These are phyloP conservation scores for Lysandra coridon DNA, from an alignment of 2,888 invertebrate species.

Conservation along the genomic window DNA sequence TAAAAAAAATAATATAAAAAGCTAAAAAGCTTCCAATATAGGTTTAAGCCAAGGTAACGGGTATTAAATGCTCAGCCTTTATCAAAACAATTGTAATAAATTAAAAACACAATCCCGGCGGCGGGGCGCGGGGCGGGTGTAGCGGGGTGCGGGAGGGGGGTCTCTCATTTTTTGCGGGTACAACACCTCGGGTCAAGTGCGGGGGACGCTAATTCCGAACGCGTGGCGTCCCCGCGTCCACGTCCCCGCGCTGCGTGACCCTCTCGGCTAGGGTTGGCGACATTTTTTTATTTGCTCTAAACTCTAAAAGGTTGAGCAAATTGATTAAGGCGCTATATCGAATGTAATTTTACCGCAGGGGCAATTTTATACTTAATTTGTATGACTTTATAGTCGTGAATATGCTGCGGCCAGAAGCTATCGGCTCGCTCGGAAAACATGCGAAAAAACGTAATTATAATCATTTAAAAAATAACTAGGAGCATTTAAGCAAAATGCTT, in stretches of 20 bases:
- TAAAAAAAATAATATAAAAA: too few relatives aligned
- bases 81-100: conserved; percentile 65
- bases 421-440: too few relatives aligned
- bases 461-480: too few relatives aligned
- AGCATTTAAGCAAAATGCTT: too few relatives aligned
- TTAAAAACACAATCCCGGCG: conserved; percentile 68
- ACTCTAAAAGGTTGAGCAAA: too few relatives aligned
- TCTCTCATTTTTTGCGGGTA: conserved; percentile 70
- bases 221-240: conserved; percentile 66
- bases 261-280: neutral
- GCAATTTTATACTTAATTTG: too few relatives aligned
- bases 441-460: too few relatives aligned
- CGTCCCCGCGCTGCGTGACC: conserved; percentile 29
- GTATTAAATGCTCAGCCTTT: conserved; percentile 39
- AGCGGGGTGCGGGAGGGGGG: conserved; percentile 45
- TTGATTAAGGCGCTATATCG: too few relatives aligned
- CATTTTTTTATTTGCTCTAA: neutral
- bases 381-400: too few relatives aligned
- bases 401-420: too few relatives aligned
- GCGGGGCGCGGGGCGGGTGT: conserved; percentile 45
- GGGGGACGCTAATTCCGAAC: conserved; percentile 66
- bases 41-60: neutral
- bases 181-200: conserved; percentile 65
- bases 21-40: neutral
- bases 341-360: too few relatives aligned